phyloP scores from a whole-genome alignment of 2,797 vertebrate genomes.

The Mus caroli region DNA sequence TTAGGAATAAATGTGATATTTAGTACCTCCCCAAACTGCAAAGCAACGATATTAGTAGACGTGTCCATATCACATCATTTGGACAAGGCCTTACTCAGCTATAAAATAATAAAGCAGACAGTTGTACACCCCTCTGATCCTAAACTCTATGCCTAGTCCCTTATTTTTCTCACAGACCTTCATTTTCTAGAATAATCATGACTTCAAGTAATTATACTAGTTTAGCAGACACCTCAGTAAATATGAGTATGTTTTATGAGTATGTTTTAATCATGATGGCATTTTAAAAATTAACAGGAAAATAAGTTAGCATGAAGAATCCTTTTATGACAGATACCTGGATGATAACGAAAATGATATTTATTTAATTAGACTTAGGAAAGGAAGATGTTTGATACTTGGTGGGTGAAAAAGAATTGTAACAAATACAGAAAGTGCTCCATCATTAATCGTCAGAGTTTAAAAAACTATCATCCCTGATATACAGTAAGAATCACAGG shows the following conservation, averaged over 20 bases:
- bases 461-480: neutral
- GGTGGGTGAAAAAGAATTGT: neutral
- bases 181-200: neutral
- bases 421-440: neutral
- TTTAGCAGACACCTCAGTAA: conserved; percentile 4
- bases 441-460: neutral
- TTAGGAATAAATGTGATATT: conserved; percentile 29
- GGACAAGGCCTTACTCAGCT: neutral
- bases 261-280: neutral
- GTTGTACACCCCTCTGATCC: neutral
- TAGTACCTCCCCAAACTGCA: neutral
- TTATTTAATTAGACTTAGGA: neutral
- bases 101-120: neutral
- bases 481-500: neutral
- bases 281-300: neutral
- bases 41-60: neutral
- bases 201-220: conserved; percentile 9
- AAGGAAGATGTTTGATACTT: conserved; percentile 18
- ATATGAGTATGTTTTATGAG: neutral
- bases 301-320: conserved; percentile 39
- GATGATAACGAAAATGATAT: neutral
- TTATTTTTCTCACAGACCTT: neutral
- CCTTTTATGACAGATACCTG: neutral
- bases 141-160: neutral
- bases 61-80: neutral